These are phyloP conservation scores for Prietella phreatophila DNA, from an alignment of 2,113 vertebrate species.

Conservation along the genomic window DNA sequence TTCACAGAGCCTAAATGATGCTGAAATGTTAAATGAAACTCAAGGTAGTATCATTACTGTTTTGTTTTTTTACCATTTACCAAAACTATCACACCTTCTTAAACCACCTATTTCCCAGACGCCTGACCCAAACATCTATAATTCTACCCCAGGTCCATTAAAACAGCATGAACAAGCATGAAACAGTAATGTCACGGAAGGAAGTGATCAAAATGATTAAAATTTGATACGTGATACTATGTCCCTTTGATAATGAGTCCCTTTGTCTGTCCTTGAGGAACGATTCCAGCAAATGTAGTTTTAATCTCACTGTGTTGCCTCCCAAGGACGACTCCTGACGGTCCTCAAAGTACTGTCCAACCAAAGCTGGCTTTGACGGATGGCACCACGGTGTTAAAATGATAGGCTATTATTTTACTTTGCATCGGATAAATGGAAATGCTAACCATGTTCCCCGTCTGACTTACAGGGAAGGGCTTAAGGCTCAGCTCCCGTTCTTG, in stretches of 20 bases:
- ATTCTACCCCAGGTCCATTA: neutral
- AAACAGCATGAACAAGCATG: constrained; percentile 11
- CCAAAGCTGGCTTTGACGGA: constrained; percentile 69
- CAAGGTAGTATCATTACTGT: neutral
- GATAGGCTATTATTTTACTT: constrained; percentile 80
- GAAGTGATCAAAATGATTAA: constrained; percentile 38
- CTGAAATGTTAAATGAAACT: neutral
- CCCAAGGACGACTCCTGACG: constrained; percentile 65
- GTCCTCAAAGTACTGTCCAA: constrained; percentile 57
- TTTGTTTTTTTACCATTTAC: neutral
- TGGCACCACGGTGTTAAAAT: constrained; percentile 65
- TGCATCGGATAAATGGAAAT: constrained; percentile 75
- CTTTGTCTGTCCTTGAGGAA: constrained; percentile 55
- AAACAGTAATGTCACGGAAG: constrained; percentile 41
- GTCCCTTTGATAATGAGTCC: constrained; percentile 48
- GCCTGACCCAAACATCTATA: neutral
- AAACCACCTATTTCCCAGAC: neutral
- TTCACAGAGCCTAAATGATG: neutral
- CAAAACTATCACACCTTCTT: neutral
- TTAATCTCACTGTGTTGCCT: constrained; percentile 62
- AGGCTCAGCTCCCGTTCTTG: constrained; percentile 22
- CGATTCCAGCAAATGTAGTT: constrained; percentile 56
- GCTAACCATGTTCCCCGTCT: constrained; percentile 60
- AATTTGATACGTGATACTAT: neutral
- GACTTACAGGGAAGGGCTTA: constrained; percentile 20